Evolutionary conservation across 1,140 invertebrate genomes (phyloP).

Genomic region (Hycleus cichorii): DNA sequence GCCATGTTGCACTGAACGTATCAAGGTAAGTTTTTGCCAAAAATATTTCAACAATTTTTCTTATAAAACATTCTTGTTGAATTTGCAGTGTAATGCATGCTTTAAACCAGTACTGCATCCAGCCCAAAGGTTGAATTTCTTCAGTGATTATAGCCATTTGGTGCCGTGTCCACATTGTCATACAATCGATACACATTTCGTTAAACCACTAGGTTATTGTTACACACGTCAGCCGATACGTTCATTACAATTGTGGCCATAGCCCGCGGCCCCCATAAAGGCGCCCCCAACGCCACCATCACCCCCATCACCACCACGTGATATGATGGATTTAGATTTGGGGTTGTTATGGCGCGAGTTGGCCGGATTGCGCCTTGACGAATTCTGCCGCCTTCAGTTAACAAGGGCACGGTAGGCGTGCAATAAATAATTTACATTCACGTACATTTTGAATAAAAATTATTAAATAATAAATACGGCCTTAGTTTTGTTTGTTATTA

Average conservation of each 20-base stretch:
- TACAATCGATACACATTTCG: constrained; percentile 86
- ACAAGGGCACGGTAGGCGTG: constrained; percentile 37
- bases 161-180: constrained; percentile 87
- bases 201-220: constrained; percentile 77
- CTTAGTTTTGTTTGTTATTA: constrained; percentile 36
- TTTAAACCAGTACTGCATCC: constrained; percentile 77
- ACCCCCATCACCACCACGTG: constrained; percentile 19
- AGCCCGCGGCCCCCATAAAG: constrained; percentile 51
- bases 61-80: constrained; percentile 19
- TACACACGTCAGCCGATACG: constrained; percentile 65
- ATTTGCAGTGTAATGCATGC: constrained; percentile 79
- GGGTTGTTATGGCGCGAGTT: constrained; percentile 40
- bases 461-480: not conserved
- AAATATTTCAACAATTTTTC: not conserved
- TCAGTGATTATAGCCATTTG: constrained; percentile 91
- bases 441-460: too few species aligned
- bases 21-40: constrained; percentile 58
- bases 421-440: not conserved
- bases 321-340: constrained; percentile 35
- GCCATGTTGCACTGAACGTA: constrained; percentile 87
- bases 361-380: constrained; percentile 39
- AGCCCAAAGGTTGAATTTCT: constrained; percentile 82
- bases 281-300: constrained; percentile 45
- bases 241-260: constrained; percentile 71
- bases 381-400: constrained; percentile 40